phyloP scores from a whole-genome alignment of 2,113 vertebrate species.

The Rhinolophus sinicus region DNA sequence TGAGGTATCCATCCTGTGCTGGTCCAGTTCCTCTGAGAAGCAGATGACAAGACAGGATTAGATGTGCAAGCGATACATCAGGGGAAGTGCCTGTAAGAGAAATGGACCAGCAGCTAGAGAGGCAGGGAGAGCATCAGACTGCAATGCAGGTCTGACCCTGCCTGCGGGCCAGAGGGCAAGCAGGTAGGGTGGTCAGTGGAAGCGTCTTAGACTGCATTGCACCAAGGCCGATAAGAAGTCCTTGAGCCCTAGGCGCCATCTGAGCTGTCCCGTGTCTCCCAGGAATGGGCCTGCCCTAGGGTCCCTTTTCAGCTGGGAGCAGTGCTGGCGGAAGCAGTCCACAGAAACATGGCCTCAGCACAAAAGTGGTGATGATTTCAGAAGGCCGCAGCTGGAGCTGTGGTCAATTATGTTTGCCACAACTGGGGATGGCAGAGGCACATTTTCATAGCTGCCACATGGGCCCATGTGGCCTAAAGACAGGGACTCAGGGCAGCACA shows the following conservation, averaged over 20 bases:
- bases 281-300: not conserved
- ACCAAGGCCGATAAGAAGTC: not conserved
- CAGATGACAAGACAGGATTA: not conserved
- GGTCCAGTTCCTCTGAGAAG: not conserved
- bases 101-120: no score
- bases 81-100: not conserved
- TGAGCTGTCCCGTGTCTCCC: not conserved
- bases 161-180: not conserved
- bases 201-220: not conserved
- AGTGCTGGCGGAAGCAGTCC: not conserved
- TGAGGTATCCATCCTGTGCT: not conserved
- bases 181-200: rapidly evolving
- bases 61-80: not conserved
- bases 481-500: not conserved
- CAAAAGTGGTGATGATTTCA: not conserved
- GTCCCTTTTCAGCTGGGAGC: not conserved
- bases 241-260: not conserved
- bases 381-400: not conserved
- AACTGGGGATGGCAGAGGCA: not conserved
- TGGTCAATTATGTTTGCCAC: not conserved
- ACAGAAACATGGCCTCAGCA: not conserved
- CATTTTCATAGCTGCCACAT: not conserved
- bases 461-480: not conserved
- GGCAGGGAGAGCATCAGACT: not conserved
- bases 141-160: rapidly evolving